Evolutionary conservation across 2,113 vertebrate species (phyloP).

Genomic region (Poecile atricapillus): DNA sequence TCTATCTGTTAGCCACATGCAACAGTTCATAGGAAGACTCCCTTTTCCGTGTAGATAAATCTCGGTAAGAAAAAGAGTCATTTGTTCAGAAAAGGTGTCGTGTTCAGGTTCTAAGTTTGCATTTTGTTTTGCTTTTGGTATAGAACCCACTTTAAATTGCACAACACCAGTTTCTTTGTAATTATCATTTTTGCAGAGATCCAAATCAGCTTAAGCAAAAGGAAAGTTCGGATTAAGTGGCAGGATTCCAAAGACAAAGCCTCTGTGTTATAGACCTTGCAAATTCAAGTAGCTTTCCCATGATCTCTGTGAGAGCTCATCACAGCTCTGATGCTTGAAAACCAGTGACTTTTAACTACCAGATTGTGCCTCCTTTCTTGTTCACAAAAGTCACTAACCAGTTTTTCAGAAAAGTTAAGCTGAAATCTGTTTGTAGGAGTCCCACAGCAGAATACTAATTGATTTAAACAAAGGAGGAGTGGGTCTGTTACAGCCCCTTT

Average conservation of each 20-base stretch:
- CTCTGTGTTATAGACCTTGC: neutral
- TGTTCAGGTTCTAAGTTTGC: neutral
- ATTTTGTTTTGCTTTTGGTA: neutral
- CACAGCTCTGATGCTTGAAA: neutral
- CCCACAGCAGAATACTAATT: conserved; percentile 29
- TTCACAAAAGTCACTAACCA: neutral
- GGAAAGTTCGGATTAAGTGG: neutral
- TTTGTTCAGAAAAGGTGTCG: neutral
- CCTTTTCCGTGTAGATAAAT: neutral
- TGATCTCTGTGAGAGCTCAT: neutral
- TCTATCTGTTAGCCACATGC: neutral
- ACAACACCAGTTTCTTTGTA: neutral
- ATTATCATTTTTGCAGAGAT: neutral
- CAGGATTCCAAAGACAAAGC: neutral
- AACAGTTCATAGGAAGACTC: neutral
- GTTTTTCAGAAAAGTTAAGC: conserved; percentile 16
- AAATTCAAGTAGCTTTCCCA: neutral
- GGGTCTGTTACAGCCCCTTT: neutral
- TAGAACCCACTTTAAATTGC: neutral
- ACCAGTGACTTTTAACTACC: conserved; percentile 2
- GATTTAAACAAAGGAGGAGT: neutral
- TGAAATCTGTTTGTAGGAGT: neutral
- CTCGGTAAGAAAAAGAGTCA: neutral
- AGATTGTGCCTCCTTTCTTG: neutral
- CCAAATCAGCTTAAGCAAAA: neutral